phyloP scores from a whole-genome alignment of 2,888 invertebrate genomes.

The Boloria euphrosyne region DNA sequence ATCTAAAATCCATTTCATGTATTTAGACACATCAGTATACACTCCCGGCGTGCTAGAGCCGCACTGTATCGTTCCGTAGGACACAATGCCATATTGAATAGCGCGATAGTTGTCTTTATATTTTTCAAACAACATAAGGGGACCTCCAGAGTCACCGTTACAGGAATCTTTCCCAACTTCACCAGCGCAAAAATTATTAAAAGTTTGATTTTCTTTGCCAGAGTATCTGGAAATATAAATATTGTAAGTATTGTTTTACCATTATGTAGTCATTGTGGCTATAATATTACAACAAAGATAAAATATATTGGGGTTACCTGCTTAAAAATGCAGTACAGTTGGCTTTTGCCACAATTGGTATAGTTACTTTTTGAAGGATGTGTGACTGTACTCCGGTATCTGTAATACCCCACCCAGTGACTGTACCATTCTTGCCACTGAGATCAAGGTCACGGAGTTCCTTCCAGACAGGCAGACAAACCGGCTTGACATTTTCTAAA shows the following conservation, averaged over 20 bases:
- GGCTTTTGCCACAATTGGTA: conserved; percentile 24
- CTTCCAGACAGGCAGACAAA: conserved; percentile 33
- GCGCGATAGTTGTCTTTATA: conserved; percentile 33
- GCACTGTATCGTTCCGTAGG: conserved; percentile 46
- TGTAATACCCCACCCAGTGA: conserved; percentile 37
- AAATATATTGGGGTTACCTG: neutral
- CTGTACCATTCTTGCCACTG: conserved; percentile 16
- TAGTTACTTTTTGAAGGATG: conserved; percentile 28
- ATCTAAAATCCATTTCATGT: conserved; percentile 62
- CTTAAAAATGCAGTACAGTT: conserved; percentile 23
- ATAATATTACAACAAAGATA: neutral
- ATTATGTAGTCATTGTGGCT: neutral
- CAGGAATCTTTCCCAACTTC: conserved; percentile 81
- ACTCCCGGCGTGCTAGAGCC: conserved; percentile 59
- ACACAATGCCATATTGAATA: conserved; percentile 52
- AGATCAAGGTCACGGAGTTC: conserved; percentile 14
- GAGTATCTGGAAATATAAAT: neutral
- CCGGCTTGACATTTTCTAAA: conserved; percentile 33
- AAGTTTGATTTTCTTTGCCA: too few species aligned
- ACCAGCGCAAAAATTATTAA: conserved; percentile 61
- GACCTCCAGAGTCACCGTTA: conserved; percentile 86
- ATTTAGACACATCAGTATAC: conserved; percentile 65
- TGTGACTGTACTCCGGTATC: conserved; percentile 7
- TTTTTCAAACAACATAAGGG: conserved; percentile 65
- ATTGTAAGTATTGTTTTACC: neutral